phyloP scores from a whole-genome alignment of 1,140 invertebrate genomes.

The Bombus turneri region DNA sequence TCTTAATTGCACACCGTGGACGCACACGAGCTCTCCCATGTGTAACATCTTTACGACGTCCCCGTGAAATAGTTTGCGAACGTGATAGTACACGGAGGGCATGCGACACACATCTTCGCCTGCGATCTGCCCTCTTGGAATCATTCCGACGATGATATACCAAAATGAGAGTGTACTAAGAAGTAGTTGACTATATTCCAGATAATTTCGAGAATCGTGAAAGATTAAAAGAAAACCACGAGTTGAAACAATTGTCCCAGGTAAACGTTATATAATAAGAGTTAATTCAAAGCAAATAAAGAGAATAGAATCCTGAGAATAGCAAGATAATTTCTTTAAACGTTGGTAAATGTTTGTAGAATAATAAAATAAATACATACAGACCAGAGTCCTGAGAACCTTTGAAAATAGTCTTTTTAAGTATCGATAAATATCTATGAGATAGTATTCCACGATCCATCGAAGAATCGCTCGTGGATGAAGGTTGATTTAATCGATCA shows the following conservation, averaged over 20 bases:
- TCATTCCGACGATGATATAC: not conserved
- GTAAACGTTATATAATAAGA: not conserved
- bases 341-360: not conserved
- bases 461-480: not conserved
- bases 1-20: constrained; percentile 49
- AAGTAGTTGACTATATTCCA: not conserved
- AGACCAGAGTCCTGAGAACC: not conserved
- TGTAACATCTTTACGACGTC: constrained; percentile 39
- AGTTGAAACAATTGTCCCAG: too few relatives aligned
- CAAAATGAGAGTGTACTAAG: not conserved
- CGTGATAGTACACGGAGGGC: constrained; percentile 39
- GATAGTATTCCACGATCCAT: constrained; percentile 20
- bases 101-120: constrained; percentile 48
- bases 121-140: not conserved
- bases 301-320: too few relatives aligned
- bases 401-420: not conserved
- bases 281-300: not conserved
- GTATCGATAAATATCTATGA: not conserved
- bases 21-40: constrained; percentile 27
- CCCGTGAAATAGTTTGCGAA: constrained; percentile 18
- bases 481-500: constrained; percentile 59
- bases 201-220: not conserved
- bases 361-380: not conserved
- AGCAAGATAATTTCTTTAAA: not conserved
- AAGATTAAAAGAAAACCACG: not conserved